Evolutionary conservation across 1,140 invertebrate species (phyloP).

Genomic region (Eupristina koningsbergeri): DNA sequence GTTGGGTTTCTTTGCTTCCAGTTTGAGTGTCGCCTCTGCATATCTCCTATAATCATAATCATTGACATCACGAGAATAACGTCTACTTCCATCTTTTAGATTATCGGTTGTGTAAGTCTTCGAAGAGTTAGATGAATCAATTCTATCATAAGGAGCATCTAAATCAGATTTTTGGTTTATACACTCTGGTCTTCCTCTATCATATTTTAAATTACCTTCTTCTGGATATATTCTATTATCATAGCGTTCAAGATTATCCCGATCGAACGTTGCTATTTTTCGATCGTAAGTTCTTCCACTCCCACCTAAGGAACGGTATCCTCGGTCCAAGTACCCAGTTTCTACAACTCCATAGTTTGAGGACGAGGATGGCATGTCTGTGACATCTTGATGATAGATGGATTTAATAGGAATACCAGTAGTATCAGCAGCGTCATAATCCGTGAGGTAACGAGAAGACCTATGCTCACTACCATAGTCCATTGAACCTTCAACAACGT

Average conservation of each 20-base stretch:
- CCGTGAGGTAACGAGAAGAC: constrained; percentile 71
- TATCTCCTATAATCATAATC: constrained; percentile 67
- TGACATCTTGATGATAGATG: constrained; percentile 39
- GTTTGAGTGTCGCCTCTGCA: constrained; percentile 68
- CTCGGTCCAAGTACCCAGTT: constrained; percentile 56
- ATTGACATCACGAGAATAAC: constrained; percentile 67
- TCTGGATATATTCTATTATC: constrained; percentile 69
- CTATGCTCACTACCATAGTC: constrained; percentile 77
- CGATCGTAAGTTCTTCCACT: constrained; percentile 63
- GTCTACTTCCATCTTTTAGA: constrained; percentile 59
- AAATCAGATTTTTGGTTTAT: constrained; percentile 70
- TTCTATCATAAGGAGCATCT: constrained; percentile 67
- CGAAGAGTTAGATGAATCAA: constrained; percentile 58
- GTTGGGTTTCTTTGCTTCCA: constrained; percentile 68
- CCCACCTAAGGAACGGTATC: constrained; percentile 44
- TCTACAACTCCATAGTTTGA: constrained; percentile 56
- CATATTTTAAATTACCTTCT: constrained; percentile 62
- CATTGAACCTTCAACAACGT: constrained; percentile 76
- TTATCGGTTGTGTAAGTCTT: constrained; percentile 58
- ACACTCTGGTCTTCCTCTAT: constrained; percentile 57
- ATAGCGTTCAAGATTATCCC: constrained; percentile 64
- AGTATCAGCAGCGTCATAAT: constrained; percentile 58
- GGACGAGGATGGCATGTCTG: not conserved
- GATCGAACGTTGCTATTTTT: constrained; percentile 58
- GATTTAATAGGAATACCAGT: constrained; percentile 18